These are phyloP conservation scores for Ectemnius cavifrons DNA, from an alignment of 2,888 invertebrate genomes.

Conservation along the genomic window DNA sequence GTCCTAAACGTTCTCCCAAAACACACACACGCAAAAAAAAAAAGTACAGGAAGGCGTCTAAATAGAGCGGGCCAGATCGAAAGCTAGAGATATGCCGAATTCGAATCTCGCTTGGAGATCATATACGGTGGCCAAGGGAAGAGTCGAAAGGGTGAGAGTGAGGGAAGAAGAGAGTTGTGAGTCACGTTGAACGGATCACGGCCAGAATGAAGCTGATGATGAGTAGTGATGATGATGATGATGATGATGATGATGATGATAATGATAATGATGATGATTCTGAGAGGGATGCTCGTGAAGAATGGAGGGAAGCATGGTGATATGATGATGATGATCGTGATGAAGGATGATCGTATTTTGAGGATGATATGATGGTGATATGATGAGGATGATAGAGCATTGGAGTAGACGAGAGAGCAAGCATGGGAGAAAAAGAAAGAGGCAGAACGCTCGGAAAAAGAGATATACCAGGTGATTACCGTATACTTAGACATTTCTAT, in stretches of 20 bases:
- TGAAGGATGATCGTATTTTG: constrained; percentile 23
- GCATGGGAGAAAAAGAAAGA: neutral
- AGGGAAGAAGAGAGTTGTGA: constrained; percentile 37
- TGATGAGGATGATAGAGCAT: constrained; percentile 23
- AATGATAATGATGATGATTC: neutral
- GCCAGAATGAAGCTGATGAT: constrained; percentile 39
- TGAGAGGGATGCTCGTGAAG: neutral
- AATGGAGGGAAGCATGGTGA: constrained; percentile 4
- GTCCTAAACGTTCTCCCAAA: too few relatives aligned
- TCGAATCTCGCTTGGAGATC: too few relatives aligned
- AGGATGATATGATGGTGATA: constrained; percentile 24
- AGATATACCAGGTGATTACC: constrained; percentile 12
- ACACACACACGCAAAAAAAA: too few relatives aligned
- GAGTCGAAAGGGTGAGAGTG: constrained; percentile 30
- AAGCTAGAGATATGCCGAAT: constrained; percentile 1
- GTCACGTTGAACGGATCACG: constrained; percentile 37
- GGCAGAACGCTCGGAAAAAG: constrained; percentile 21
- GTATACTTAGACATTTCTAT: too few relatives aligned
- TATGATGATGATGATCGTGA: constrained; percentile 28
- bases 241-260: neutral
- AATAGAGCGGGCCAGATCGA: constrained; percentile 9
- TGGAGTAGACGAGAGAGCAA: constrained; percentile 11
- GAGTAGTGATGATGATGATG: constrained; percentile 5
- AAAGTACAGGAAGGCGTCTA: too few relatives aligned
- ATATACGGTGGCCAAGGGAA: too few relatives aligned